Evolutionary conservation across 2,113 vertebrate species (phyloP).

Genomic region (Odontesthes bonariensis): DNA sequence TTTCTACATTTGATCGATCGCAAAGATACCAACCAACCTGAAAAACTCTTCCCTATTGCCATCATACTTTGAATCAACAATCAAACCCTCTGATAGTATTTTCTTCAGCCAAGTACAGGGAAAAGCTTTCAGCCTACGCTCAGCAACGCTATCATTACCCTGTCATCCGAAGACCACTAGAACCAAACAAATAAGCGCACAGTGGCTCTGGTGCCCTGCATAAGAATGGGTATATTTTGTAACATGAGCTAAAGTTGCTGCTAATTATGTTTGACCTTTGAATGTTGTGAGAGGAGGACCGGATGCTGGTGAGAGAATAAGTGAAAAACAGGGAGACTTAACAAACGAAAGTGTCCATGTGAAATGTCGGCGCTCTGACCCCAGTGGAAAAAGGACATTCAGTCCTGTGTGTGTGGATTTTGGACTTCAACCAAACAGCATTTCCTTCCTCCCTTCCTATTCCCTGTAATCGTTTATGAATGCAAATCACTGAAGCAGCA

Average conservation of each 20-base stretch:
- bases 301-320: conserved; percentile 51
- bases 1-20: conserved; percentile 1
- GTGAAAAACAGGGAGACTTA: conserved; percentile 28
- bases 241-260: conserved; percentile 54
- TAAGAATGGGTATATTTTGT: conserved; percentile 50
- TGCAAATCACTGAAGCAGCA: conserved; percentile 20
- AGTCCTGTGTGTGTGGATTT: conserved; percentile 56
- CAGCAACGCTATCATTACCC: conserved; percentile 50
- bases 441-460: conserved; percentile 69
- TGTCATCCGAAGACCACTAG: conserved; percentile 51
- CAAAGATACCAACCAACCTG: neutral
- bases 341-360: conserved; percentile 26
- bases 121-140: conserved; percentile 30
- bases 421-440: conserved; percentile 52
- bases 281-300: conserved; percentile 38
- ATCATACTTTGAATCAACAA: neutral
- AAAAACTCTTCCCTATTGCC: neutral
- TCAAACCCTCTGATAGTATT: conserved; percentile 4
- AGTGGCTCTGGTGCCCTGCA: conserved; percentile 20
- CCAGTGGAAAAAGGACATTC: conserved; percentile 68
- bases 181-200: conserved; percentile 40
- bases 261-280: conserved; percentile 62
- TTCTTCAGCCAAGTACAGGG: neutral
- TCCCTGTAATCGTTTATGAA: conserved; percentile 35
- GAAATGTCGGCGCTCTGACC: conserved; percentile 62